Conservation (phyloP, 2,888 invertebrate genomes). For the Onthophagus sagittarius region DNA sequence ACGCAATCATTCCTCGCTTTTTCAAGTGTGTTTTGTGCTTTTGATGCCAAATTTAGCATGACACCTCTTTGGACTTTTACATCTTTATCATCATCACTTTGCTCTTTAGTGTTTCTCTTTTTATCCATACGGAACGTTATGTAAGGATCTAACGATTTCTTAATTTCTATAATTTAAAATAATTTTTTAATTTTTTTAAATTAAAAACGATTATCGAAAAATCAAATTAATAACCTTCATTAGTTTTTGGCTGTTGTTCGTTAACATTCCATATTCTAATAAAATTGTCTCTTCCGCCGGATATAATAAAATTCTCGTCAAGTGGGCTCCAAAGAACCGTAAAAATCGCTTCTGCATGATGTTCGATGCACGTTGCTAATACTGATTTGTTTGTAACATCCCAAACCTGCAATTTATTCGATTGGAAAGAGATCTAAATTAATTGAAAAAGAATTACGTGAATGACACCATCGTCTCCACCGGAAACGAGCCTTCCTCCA, state of each 20-base stretch:
- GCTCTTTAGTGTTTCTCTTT: constrained; percentile 13
- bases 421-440: background rate
- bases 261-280: constrained; percentile 62
- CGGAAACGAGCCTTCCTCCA: constrained; percentile 55
- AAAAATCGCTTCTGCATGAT: constrained; percentile 54
- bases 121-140: background rate
- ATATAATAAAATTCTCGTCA: constrained; percentile 58
- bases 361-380: constrained; percentile 59
- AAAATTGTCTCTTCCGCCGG: constrained; percentile 64
- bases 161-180: background rate
- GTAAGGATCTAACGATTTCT: background rate
- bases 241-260: constrained; percentile 22
- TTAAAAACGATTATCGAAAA: background rate
- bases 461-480: constrained; percentile 65
- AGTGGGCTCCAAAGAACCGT: constrained; percentile 63
- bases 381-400: constrained; percentile 54
- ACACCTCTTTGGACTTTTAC: constrained; percentile 26
- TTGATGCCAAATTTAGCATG: constrained; percentile 29
- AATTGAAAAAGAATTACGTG: constrained; percentile 51
- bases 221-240: background rate
- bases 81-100: constrained; percentile 16
- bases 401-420: constrained; percentile 54
- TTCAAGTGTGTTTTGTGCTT: constrained; percentile 16
- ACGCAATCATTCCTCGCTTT: constrained; percentile 21
- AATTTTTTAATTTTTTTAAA: too few species aligned